A percentile compares a stretch with the other conserved stretches of the same genome.
These are phyloP conservation scores for Apodemia zela DNA, from an alignment of 2,888 invertebrate genomes.

Conservation along the genomic window DNA sequence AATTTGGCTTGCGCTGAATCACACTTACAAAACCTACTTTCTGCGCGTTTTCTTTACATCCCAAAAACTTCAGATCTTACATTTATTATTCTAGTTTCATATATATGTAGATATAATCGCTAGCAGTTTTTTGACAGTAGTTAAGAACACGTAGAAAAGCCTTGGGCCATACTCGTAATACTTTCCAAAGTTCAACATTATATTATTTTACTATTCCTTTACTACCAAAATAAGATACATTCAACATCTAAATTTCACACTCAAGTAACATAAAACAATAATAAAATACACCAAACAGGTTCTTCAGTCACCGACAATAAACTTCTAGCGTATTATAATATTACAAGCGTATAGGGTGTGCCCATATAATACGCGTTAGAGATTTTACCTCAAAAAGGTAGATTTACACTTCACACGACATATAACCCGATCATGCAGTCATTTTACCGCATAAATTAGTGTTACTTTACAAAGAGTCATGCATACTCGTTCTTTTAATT, in stretches of 20 bases:
- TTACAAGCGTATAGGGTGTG: slow-evolving; percentile 7
- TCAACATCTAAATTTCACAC: neutral
- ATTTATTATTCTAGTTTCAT: neutral
- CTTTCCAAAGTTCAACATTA: neutral
- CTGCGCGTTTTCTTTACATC: slow-evolving; percentile 13
- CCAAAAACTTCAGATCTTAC: slow-evolving; percentile 13
- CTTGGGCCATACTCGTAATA: neutral
- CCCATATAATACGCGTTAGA: slow-evolving; percentile 1
- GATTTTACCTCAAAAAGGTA: slow-evolving; percentile 8
- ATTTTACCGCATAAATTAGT: neutral
- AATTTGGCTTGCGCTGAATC: slow-evolving; percentile 39
- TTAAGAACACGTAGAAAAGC: slow-evolving; percentile 3
- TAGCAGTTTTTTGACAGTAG: neutral
- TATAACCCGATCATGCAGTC: neutral
- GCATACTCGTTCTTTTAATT: neutral
- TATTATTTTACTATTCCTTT: slow-evolving; percentile 2
- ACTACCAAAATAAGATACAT: neutral
- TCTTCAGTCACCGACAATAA: slow-evolving; percentile 1
- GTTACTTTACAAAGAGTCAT: neutral
- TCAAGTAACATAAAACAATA: neutral
- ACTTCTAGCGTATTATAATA: slow-evolving; percentile 1
- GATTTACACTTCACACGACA: neutral
- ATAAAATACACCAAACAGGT: slow-evolving; percentile 1
- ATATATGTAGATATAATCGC: slow-evolving; percentile 6
- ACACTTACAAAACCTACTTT: slow-evolving; percentile 26